Evolutionary conservation across 2,113 vertebrate species (phyloP), one percentile per base, ranked within the genome.

Genomic region (Psilopogon haemacephalus): DNA sequence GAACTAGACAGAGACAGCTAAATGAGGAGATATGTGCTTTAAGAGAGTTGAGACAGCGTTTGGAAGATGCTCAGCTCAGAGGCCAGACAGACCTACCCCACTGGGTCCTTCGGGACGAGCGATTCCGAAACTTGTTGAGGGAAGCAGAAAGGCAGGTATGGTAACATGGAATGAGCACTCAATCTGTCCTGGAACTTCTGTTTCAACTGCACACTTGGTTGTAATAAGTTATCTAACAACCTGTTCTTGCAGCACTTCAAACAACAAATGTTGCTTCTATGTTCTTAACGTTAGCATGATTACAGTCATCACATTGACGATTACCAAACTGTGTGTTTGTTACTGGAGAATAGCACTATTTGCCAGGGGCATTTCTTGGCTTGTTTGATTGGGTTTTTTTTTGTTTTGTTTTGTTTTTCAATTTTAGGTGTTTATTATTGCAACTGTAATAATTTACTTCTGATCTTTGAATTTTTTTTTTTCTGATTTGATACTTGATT

Each of bases 141-240:
- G 99, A 99, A 97, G 99, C 99, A n/a, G 98, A 99, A 97, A 98
- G 98, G 97, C 99, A 99, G 98, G 99, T 99, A 97, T 81, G 97
- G 64, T 56, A 37, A 60, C 18, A 3, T 2, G 15, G 44, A 28
- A 30, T 5, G 19, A 77, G 30, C 26, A 3, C 28, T 79, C 52
- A 14, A 4, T 42, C 2, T 21, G 2, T 23, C 46, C 40, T 67
- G 63, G 56, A 73, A 30, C 12, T 46, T 38, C 26, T 37, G 1
- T 58, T 64, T 84, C n/a, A 83, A 70, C 74, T 24, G 23, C 48
- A 50, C 48, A 50, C 30, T 71, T 28, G 4, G 12, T 79, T 33
- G 40, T 86, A 24, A 24, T 42, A 38, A 48, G 8, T 11, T 44
- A 20, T 21, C 17, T 60, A 27, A 84, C 59, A 15, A 62, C 11